Base-by-base conservation (phyloP, 2,888 invertebrate genomes). In the Pollenia labialis region DNA sequence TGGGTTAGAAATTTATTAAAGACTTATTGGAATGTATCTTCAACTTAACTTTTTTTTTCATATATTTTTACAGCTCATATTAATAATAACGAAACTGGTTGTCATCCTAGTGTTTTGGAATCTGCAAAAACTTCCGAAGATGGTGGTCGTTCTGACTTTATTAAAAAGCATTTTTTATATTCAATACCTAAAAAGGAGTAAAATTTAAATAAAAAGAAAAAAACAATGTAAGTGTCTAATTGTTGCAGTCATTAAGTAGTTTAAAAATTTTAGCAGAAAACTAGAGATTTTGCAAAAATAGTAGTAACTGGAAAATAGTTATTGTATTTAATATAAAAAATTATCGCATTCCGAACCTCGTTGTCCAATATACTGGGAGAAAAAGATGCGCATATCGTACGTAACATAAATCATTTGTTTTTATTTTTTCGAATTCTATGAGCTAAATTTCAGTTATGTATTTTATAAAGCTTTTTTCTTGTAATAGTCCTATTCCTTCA, bases 141-240 rank as follows among this genome's bases (percentile, higher is more conserved):
- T 16, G 89, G 89, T 6, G 89, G 89, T 40, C 87, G 91, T 84
- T 88, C 81, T 0, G 89, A 91, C 40, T 91, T 91, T 75, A 91
- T 91, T 40, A 91, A 91, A 85, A 85, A 88, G 10, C 89, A 91
- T 82, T 91, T 87, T 89, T 79, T 56, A 68, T 7, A 84, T 56
- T 56, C 76, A 81, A 11, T 85, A 83, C 88, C 66, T 54, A 71
- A 62, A 77, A 50, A 7, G 9, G 4, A 50, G 7, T 64, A 48
- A 9, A 71, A n/a, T 50, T 50, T 23, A 56, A 83, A 64, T 71
- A 50, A 46, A 66, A 71, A 23, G 40, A 54, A 75, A 68, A 68
- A 68, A 46, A 6, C 23, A 14, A 12, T 16, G 32, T 32, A 32
- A 32, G 32, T 32, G 32, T 10, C 11, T 4, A 56, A 56, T 4